Evolutionary conservation across 2,797 vertebrate species (phyloP).

Genomic region (Mus spretus): DNA sequence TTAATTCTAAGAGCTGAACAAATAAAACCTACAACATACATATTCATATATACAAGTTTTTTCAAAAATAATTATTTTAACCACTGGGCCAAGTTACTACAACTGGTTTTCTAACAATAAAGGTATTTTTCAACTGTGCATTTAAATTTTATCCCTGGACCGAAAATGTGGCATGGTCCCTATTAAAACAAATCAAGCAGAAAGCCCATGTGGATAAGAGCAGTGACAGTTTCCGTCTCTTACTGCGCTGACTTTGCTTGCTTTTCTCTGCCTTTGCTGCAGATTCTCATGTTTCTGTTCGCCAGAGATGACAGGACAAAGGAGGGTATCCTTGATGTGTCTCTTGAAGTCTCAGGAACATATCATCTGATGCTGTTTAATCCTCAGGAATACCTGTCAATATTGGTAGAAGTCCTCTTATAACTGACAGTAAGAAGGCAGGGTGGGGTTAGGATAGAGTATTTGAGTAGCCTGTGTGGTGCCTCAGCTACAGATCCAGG

Average conservation of each 20-base stretch:
- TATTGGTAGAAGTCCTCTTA: background rate
- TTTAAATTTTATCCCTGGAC: background rate
- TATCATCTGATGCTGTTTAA: background rate
- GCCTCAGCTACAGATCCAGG: too few relatives aligned
- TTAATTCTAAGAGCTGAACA: slow-evolving; percentile 4
- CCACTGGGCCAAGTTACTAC: background rate
- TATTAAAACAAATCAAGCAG: background rate
- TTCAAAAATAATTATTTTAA: slow-evolving; percentile 17
- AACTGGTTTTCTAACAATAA: slow-evolving; percentile 12
- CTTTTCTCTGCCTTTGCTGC: slow-evolving; percentile 1
- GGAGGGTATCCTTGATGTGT: background rate
- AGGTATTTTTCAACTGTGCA: slow-evolving; percentile 28
- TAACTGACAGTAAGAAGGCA: background rate
- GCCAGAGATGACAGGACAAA: background rate
- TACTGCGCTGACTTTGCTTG: background rate
- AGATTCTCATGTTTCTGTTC: background rate
- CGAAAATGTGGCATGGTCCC: background rate
- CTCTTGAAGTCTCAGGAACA: background rate
- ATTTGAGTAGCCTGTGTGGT: background rate
- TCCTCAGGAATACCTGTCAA: background rate
- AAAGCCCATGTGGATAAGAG: background rate
- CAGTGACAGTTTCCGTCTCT: background rate
- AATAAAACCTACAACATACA: background rate
- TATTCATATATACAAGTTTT: background rate
- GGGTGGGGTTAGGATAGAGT: background rate